phyloP scores from a whole-genome alignment of 1,140 invertebrate genomes.

The Eurosta solidaginis region DNA sequence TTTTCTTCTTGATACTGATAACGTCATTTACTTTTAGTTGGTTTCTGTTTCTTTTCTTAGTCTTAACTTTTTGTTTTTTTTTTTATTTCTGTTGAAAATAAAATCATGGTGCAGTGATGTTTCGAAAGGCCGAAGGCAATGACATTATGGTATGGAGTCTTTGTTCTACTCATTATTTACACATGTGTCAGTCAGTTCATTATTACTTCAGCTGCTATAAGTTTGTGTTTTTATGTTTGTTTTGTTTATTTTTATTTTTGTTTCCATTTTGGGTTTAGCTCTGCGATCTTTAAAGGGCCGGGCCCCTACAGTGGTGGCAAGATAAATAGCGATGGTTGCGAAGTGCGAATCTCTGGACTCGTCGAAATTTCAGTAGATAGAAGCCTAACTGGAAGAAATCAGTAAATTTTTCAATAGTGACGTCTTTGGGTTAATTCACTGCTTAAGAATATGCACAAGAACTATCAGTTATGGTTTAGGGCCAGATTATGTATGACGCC shows the following conservation, averaged over 20 bases:
- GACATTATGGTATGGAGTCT: not conserved
- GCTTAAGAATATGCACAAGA: too few species aligned
- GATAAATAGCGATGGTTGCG: not conserved
- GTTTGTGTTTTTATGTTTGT: not conserved
- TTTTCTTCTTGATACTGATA: conserved; percentile 12
- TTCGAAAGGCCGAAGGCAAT: not conserved
- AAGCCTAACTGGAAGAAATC: not conserved
- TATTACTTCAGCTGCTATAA: not conserved
- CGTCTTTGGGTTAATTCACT: too few species aligned
- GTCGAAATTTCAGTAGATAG: too few species aligned
- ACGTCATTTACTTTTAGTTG: not conserved
- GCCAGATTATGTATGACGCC: too few species aligned
- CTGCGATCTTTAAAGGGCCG: not conserved
- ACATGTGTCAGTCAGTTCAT: not conserved
- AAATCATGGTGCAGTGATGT: not conserved
- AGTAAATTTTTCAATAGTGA: too few species aligned
- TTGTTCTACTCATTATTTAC: not conserved
- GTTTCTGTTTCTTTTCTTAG: not conserved
- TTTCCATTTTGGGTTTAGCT: not conserved
- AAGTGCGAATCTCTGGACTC: not conserved
- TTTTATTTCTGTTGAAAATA: not conserved
- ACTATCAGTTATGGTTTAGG: too few species aligned
- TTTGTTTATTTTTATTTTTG: not conserved
- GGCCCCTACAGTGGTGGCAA: not conserved
- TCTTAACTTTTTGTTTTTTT: not conserved